Conservation (phyloP, 2,113 vertebrate genomes). For the Corythoichthys haematopterus region DNA sequence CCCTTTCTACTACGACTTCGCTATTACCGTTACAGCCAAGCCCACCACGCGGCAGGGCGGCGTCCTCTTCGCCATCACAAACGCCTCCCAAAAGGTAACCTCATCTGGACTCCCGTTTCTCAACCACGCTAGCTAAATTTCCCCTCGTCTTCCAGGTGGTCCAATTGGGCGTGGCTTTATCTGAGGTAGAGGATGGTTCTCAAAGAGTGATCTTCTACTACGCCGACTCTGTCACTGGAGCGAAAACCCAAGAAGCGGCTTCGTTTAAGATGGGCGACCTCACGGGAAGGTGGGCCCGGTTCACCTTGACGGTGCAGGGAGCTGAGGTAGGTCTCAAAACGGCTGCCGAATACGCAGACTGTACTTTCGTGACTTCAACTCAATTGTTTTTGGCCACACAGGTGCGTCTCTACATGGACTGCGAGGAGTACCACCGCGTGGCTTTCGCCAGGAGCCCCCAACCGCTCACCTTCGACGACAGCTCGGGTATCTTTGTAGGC, state of each 20-base stretch:
- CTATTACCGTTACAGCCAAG: constrained; percentile 78
- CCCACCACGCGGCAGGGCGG: constrained; percentile 78
- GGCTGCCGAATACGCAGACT: background rate
- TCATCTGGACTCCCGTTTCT: too few relatives aligned
- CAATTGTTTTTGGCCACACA: constrained; percentile 4
- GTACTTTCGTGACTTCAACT: background rate
- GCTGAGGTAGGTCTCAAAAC: constrained; percentile 54
- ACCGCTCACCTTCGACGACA: constrained; percentile 80
- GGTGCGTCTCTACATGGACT: constrained; percentile 84
- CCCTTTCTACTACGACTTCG: constrained; percentile 83
- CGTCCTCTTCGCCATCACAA: constrained; percentile 86
- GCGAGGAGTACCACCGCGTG: constrained; percentile 81
- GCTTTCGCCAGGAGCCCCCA: constrained; percentile 72
- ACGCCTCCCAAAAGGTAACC: constrained; percentile 78
- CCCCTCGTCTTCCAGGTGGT: constrained; percentile 65
- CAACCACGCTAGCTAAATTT: background rate
- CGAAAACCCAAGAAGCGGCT: constrained; percentile 77
- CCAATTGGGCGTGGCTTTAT: constrained; percentile 82
- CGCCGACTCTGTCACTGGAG: constrained; percentile 75
- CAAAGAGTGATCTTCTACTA: constrained; percentile 88
- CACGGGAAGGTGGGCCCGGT: constrained; percentile 86
- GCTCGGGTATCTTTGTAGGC: constrained; percentile 90
- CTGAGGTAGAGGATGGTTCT: constrained; percentile 76
- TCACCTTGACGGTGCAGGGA: constrained; percentile 79
- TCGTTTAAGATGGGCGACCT: constrained; percentile 85